Base-by-base conservation (phyloP, 2,797 vertebrate species). In the Cheirogaleus major region DNA sequence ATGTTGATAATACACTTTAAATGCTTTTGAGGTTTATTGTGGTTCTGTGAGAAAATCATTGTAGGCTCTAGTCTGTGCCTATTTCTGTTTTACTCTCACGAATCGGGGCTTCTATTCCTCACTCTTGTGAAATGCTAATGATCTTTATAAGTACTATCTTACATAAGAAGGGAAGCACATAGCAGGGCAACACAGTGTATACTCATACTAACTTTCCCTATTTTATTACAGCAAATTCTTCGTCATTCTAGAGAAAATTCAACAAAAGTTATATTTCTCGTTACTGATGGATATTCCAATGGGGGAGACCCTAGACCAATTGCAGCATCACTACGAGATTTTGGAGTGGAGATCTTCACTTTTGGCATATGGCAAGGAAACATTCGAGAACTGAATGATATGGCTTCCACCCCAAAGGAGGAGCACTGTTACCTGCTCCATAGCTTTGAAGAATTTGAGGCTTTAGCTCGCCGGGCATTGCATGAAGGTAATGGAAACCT, bases 301-400 rank as follows among this genome's bases (percentile, higher is more conserved):
- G 99, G 99, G 0, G 99, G 99, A 38, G 99, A 99, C 97, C 99
- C 99, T 1, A 99, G 99, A 78, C 99, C 99, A 0, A 98, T 99
- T 88, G 99, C 99, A 10, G 99, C 99, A 0, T 99, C 99, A 0
- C 98, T 99, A 69, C 98, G 99, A 89, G 99, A 99, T 35, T 99
- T 99, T 32, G 99, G 99, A n/a, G 99, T 99, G 30, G 99, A 99
- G 98, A 99, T 99, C 98, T 99, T 99, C 98, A 99, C 99, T 0
- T 98, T 99, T 91, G 99, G 99, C 67, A 99, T 99, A 98, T 99
- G 99, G 99, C 99, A 99, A 97, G 99, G 99, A 1, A 99, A 99
- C 97, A 99, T 99, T 95, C 98, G 99, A 90, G 99, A 99, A 83
- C 99, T 99, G 35, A 99, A 99, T 48, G 99, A 99, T 97, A 99